Conservation (phyloP, 1,140 invertebrate species). For the Platorchestia sp. region DNA sequence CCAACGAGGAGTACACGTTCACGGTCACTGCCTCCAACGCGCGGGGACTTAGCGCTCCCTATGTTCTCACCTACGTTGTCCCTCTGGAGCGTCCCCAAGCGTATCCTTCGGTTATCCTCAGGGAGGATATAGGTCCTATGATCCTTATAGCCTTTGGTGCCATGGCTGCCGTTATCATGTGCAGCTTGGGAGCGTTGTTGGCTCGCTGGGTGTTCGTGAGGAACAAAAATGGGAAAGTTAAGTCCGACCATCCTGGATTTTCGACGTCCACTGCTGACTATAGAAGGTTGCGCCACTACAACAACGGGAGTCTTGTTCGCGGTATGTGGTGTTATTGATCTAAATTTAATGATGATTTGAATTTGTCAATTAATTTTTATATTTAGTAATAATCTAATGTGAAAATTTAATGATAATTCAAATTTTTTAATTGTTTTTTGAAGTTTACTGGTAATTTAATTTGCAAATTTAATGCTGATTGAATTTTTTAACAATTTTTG, state of each 20-base stretch:
- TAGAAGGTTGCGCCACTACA: not conserved
- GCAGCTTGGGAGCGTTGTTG: not conserved
- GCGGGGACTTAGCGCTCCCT: conserved; percentile 58
- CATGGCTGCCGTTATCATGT: conserved; percentile 15
- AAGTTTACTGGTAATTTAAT: too few relatives aligned
- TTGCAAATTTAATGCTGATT: too few relatives aligned
- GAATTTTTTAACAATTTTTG: too few relatives aligned
- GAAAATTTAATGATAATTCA: too few relatives aligned
- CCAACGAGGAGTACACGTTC: conserved; percentile 60
- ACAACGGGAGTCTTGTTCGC: conserved; percentile 7
- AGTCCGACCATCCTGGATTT: not conserved
- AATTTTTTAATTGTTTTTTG: too few relatives aligned
- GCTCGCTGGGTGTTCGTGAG: conserved; percentile 1
- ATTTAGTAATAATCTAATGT: too few relatives aligned
- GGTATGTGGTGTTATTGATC: too few relatives aligned
- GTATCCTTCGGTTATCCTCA: not conserved
- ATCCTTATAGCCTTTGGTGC: conserved; percentile 4
- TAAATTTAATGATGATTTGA: too few relatives aligned
- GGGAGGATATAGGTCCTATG: not conserved
- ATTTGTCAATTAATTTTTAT: too few relatives aligned
- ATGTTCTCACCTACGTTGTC: conserved; percentile 62
- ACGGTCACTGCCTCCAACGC: conserved; percentile 64
- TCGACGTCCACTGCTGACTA: not conserved
- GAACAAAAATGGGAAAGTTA: not conserved
- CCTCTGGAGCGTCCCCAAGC: conserved; percentile 30